Conservation (phyloP, 2,888 invertebrate species). For the Augochlorella aurata region DNA sequence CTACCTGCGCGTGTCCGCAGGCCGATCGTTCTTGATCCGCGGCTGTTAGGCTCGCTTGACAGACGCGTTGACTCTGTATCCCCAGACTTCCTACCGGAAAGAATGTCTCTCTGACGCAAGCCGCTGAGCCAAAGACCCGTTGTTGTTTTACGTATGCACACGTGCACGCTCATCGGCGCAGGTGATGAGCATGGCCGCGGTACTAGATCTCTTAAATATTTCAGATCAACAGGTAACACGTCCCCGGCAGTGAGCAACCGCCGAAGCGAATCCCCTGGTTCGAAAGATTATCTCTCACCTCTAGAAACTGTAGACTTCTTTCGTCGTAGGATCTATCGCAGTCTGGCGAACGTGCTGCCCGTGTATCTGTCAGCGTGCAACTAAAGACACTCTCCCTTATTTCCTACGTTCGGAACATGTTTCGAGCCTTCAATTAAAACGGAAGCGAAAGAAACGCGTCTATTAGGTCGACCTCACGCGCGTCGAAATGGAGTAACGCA, state of each 20-base stretch:
- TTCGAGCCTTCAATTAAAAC: not conserved
- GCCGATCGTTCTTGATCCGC: constrained; percentile 51
- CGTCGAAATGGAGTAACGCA: too few species aligned
- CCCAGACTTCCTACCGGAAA: constrained; percentile 57
- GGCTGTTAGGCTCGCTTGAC: constrained; percentile 45
- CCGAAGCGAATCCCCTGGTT: not conserved
- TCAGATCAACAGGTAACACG: not conserved
- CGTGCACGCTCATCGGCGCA: not conserved
- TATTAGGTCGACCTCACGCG: not conserved
- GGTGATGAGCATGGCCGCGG: not conserved
- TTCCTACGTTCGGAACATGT: not conserved
- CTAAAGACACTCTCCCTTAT: not conserved
- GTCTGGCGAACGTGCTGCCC: constrained; percentile 17
- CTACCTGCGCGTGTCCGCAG: not conserved
- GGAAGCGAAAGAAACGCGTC: not conserved
- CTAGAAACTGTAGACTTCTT: not conserved
- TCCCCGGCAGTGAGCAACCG: not conserved
- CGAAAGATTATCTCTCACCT: not conserved
- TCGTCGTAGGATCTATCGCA: not conserved
- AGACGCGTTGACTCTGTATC: constrained; percentile 54
- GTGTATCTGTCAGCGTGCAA: constrained; percentile 15
- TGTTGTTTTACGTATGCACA: constrained; percentile 24
- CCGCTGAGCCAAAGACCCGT: constrained; percentile 62
- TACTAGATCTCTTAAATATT: not conserved
- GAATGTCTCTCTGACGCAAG: constrained; percentile 51